phyloP scores from a whole-genome alignment of 2,797 vertebrate genomes.

The Tympanoctomys barrerae region DNA sequence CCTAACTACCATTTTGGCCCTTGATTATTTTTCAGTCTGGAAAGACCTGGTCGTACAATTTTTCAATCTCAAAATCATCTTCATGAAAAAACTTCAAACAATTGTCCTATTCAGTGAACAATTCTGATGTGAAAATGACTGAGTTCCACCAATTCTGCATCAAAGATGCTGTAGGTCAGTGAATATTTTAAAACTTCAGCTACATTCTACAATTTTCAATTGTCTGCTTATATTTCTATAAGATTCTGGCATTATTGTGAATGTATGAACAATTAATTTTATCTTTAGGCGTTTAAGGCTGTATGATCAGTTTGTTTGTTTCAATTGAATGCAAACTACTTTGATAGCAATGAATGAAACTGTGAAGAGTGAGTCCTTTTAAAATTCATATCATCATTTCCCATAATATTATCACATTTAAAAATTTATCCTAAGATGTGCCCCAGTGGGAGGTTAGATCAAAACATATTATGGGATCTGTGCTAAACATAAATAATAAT shows the following conservation, averaged over 20 bases:
- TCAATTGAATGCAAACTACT: not conserved
- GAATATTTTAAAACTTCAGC: constrained; percentile 14
- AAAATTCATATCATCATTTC: not conserved
- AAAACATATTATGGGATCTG: not conserved
- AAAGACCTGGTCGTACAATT: not conserved
- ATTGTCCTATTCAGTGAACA: not conserved
- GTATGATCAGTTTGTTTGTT: not conserved
- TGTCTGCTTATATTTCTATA: not conserved
- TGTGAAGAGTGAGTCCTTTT: not conserved
- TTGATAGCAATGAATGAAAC: not conserved
- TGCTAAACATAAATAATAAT: not conserved
- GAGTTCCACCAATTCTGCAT: not conserved
- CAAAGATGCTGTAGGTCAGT: not conserved
- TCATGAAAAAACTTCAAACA: not conserved
- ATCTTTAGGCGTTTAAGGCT: not conserved
- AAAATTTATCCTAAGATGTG: not conserved
- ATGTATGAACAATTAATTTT: not conserved
- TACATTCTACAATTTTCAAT: not conserved
- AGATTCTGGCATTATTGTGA: not conserved
- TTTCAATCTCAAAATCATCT: constrained; percentile 30
- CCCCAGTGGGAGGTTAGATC: not conserved
- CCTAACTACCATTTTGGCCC: not conserved
- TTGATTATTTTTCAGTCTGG: not conserved
- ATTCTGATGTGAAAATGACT: constrained; percentile 22
- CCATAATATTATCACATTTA: not conserved